These are phyloP conservation scores for Nemopilema nomurai DNA, from an alignment of 30 jellyfish, hydroid and myxozoan genomes.

Conservation along the genomic window DNA sequence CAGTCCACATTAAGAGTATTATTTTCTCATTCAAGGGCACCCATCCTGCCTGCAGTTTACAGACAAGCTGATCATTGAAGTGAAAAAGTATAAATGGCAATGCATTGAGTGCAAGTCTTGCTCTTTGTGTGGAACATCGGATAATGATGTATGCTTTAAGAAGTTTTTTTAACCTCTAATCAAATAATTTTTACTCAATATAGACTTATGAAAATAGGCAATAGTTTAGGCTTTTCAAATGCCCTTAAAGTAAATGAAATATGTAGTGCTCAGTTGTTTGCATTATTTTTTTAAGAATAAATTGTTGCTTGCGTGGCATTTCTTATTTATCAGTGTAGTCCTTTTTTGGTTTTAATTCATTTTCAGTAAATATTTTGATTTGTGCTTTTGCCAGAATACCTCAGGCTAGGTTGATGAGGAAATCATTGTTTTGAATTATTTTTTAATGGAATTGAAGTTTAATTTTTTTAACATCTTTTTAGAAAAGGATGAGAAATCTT, in stretches of 20 bases:
- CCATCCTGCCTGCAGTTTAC: slow-evolving; percentile 97
- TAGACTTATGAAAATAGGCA: too few relatives aligned
- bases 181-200: not conserved
- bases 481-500: not conserved
- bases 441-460: not conserved
- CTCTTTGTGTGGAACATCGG: slow-evolving; percentile 98
- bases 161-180: not conserved
- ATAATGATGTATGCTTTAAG: slow-evolving; percentile 83
- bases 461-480: not conserved
- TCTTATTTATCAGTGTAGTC: too few relatives aligned
- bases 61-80: slow-evolving; percentile 89
- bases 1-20: too few relatives aligned
- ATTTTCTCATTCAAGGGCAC: slow-evolving; percentile 72
- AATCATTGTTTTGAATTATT: too few relatives aligned
- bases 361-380: not conserved
- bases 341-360: not conserved
- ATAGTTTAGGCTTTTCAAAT: too few relatives aligned
- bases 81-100: slow-evolving; percentile 96
- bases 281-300: too few relatives aligned
- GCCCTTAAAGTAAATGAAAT: too few relatives aligned
- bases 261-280: too few relatives aligned
- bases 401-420: too few relatives aligned
- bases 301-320: too few relatives aligned
- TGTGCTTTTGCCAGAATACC: not conserved
- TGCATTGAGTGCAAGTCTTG: slow-evolving; percentile 98